Evolutionary conservation across 1,140 invertebrate genomes (phyloP).

Genomic region (Holcopasites calliopsidis): DNA sequence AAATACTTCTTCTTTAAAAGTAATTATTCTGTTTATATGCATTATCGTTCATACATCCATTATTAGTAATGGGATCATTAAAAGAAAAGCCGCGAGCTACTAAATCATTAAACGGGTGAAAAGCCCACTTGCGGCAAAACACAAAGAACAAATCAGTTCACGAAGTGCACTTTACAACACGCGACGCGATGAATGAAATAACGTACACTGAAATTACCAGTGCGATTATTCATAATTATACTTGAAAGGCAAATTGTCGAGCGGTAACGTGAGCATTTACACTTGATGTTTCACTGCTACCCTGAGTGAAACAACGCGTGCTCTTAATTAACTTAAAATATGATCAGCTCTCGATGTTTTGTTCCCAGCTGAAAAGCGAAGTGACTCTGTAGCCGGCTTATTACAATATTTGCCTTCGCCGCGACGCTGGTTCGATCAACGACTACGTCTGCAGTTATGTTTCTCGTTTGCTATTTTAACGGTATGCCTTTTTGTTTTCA

Average conservation of each 20-base stretch:
- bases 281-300: constrained; percentile 29
- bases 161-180: too few relatives aligned
- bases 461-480: constrained; percentile 21
- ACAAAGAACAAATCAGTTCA: too few relatives aligned
- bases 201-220: neutral
- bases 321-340: constrained; percentile 59
- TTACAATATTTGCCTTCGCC: constrained; percentile 48
- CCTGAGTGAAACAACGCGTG: constrained; percentile 21
- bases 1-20: too few relatives aligned
- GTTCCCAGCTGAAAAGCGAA: constrained; percentile 42
- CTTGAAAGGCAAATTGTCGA: neutral
- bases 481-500: neutral
- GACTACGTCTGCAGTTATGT: constrained; percentile 23
- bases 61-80: too few relatives aligned
- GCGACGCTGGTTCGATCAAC: constrained; percentile 41
- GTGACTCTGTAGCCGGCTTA: constrained; percentile 12
- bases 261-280: neutral
- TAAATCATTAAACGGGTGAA: too few relatives aligned
- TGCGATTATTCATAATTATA: neutral
- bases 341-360: constrained; percentile 30
- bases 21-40: too few relatives aligned
- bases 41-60: too few relatives aligned
- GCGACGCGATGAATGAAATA: neutral
- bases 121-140: too few relatives aligned
- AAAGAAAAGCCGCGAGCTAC: too few relatives aligned